Conservation (phyloP, 2,797 vertebrate species). For the Tiaroga cobitis region DNA sequence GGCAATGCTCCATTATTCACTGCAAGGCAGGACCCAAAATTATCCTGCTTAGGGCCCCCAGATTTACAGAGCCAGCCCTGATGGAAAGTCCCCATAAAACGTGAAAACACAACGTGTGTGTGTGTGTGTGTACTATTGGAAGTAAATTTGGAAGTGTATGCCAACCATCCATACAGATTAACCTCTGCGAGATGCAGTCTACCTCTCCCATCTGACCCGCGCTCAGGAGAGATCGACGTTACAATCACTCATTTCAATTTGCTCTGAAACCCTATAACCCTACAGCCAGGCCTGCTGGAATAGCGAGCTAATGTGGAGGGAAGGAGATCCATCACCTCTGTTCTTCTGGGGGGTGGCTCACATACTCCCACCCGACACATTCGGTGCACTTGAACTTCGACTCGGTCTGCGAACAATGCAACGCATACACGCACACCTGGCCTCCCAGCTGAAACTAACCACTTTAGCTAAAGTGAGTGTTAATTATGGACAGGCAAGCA, state of each 20-base stretch:
- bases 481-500: slow-evolving; percentile 99
- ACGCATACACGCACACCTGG: slow-evolving; percentile 46
- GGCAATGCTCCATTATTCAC: no score
- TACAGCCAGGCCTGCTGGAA: slow-evolving; percentile 74
- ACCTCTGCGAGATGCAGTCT: slow-evolving; percentile 82
- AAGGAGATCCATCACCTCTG: slow-evolving; percentile 69
- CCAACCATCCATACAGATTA: slow-evolving; percentile 80
- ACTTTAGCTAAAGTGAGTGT: slow-evolving; percentile 99
- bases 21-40: no score
- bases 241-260: slow-evolving; percentile 88
- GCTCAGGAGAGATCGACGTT: slow-evolving; percentile 84
- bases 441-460: slow-evolving; percentile 88
- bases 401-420: slow-evolving; percentile 62
- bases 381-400: slow-evolving; percentile 76
- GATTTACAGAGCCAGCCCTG: no score
- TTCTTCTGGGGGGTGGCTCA: slow-evolving; percentile 59
- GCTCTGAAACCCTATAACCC: slow-evolving; percentile 82
- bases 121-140: slow-evolving; percentile 22
- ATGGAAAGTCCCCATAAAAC: no score
- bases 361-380: slow-evolving; percentile 53
- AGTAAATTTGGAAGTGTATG: slow-evolving; percentile 71
- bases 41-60: no score
- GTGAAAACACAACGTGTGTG: background rate
- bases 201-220: slow-evolving; percentile 81
- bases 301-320: slow-evolving; percentile 84